Evolutionary conservation across 2,797 vertebrate genomes (phyloP), one percentile per base, ranked within the genome.

Genomic region (Oceanodroma leucorhoa): DNA sequence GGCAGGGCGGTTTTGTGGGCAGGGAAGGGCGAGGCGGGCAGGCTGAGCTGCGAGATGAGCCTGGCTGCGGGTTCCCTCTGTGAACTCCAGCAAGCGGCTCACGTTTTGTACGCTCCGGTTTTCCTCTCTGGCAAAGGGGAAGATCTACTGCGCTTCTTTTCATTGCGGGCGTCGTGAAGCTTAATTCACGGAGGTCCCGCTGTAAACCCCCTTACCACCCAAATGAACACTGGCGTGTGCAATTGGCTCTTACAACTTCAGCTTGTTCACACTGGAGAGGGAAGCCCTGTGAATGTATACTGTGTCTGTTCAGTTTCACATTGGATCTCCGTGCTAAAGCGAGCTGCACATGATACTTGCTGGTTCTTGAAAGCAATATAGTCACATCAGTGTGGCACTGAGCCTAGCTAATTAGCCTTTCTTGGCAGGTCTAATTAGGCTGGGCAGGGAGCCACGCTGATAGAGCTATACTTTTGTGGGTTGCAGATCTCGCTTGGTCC

Each of bases 361-460:
- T 87, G 55, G 32, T 83, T 95, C 83, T 94, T 91, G 87, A 94
- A 85, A 90, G 62, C 30, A 65, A 14, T 77, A 13, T 11, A 96
- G 94, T 89, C 95, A 89, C 93, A 96, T 73, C 92, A 87, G 64
- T 87, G 84, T 92, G 94, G 94, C 92, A 87, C 78, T 17, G 53
- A 91, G 95, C 94, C 95, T 85, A 75, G 84, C 22, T 95, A 97
- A 95, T 97, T 97, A 97, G 94, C 90, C 83, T 40, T 91, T 94
- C 93, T 85, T 94, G 93, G 94, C 93, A 94, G 87, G 84, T 89
- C 60, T 96, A 89, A 95, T 96, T 92, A 94, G 61, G 38, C 78
- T 87, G 93, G 96, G 95, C 93, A 95, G 24, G 41, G 41, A 95
- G 93, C 95, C 96, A 96, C 1, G 1, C 87, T 91, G 96, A 97